phyloP scores from a whole-genome alignment of 1,140 invertebrate species.

The Tachypleus tridentatus region DNA sequence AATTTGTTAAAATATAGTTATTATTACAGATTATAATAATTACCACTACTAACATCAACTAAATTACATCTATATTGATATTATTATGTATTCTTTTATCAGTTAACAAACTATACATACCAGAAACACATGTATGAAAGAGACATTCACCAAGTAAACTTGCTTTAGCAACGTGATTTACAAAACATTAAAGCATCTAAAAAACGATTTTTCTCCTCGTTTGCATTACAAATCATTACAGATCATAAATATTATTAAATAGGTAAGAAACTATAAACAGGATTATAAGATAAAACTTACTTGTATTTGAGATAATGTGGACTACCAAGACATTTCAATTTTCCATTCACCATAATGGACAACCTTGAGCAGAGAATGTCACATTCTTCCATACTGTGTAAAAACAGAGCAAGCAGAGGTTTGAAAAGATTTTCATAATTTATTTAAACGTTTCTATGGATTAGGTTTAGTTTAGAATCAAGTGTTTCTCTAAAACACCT shows the following conservation, averaged over 20 bases:
- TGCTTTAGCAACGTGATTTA: too few species aligned
- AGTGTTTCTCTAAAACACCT: too few species aligned
- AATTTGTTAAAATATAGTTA: background rate
- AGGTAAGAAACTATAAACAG: background rate
- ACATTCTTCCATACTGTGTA: slow-evolving; percentile 28
- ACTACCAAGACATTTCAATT: slow-evolving; percentile 37
- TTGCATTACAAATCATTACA: background rate
- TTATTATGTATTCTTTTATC: too few species aligned
- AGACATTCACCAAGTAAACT: too few species aligned
- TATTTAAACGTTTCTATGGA: background rate
- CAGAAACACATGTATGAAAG: too few species aligned
- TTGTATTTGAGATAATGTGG: slow-evolving; percentile 38
- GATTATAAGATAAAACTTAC: slow-evolving; percentile 21
- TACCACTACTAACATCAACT: background rate
- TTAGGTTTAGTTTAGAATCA: too few species aligned
- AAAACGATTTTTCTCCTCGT: too few species aligned
- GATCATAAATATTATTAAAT: background rate
- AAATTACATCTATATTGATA: too few species aligned
- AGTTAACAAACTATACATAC: too few species aligned
- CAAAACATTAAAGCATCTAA: too few species aligned
- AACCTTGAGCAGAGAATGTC: slow-evolving; percentile 27
- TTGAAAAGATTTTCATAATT: slow-evolving; percentile 4
- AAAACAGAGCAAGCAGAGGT: background rate
- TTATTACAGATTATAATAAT: background rate
- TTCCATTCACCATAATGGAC: slow-evolving; percentile 37